Evolutionary conservation across 2,888 invertebrate genomes (phyloP).

Genomic region (Beris chalybata): DNA sequence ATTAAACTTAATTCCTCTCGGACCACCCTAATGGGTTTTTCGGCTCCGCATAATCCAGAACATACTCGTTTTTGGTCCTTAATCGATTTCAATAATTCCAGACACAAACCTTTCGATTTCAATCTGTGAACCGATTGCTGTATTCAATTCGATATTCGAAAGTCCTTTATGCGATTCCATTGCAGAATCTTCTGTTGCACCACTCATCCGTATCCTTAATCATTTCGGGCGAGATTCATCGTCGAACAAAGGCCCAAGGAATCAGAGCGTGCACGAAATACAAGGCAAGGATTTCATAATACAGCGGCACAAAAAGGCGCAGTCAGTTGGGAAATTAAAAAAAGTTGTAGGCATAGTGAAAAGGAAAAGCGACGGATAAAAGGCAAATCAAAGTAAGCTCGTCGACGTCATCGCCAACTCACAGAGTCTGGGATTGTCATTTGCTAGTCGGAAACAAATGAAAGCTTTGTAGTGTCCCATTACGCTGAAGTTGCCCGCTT

Average conservation of each 20-base stretch:
- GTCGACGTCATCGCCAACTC: constrained; percentile 19
- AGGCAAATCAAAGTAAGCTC: constrained; percentile 30
- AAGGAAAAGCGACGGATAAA: constrained; percentile 29
- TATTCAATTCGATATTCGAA: background rate
- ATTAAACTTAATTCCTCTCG: background rate
- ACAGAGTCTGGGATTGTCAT: constrained; percentile 6
- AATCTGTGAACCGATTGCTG: constrained; percentile 1
- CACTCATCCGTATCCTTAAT: background rate
- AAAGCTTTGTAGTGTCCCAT: constrained; percentile 18
- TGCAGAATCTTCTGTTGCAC: background rate
- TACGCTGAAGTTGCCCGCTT: constrained; percentile 26
- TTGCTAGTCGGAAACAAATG: constrained; percentile 3
- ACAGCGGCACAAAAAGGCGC: background rate
- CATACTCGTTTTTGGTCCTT: too few species aligned
- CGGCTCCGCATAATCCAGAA: too few species aligned
- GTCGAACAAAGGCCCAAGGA: too few species aligned
- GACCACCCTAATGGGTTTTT: background rate
- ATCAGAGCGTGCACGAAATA: too few species aligned
- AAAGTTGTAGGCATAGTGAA: constrained; percentile 17
- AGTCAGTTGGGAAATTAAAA: constrained; percentile 27
- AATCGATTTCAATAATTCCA: too few species aligned
- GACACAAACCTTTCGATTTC: background rate
- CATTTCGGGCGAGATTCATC: background rate
- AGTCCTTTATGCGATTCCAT: constrained; percentile 1
- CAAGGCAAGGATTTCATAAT: too few species aligned